Base-by-base conservation (phyloP, 2,797 vertebrate species). In the Anguilla megastoma region DNA sequence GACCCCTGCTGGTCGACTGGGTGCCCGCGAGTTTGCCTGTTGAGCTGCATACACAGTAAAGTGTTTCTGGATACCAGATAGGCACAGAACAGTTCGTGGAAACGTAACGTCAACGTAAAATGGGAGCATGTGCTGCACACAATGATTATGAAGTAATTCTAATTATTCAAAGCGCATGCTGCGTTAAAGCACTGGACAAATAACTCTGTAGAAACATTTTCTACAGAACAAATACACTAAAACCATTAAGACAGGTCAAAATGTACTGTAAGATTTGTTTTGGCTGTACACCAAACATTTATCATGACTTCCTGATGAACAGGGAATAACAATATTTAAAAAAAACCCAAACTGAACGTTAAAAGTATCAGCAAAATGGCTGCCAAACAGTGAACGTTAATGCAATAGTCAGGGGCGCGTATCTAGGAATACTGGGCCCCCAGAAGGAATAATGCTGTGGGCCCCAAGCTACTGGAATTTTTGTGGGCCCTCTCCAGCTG, bases 341-440 rank as follows among this genome's bases (percentile, higher is more conserved):
- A 54, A 41, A 87, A 41, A 12, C 5, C 27, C 2, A n/a, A 27
- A 41, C 9, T 36, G 6, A 63, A 12, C 36, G 45, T 69, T 69
- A 69, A 69, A 27, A 69, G n/a, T 69, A 52, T 3, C 60, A 69
- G 2, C n/a, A 60, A 21, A 18, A 27, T 41, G 41, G 52, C 27
- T 88, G 91, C 74, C 86, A 92, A 91, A 92, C 90, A 88, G 91
- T 89, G 92, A 90, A 88, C 18, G 16, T 87, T 85, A 91, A 90
- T 86, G 90, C 90, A 89, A 74, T 91, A 90, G 84, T 41, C 36
- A 41, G 36, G 36, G 36, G 36, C 36, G 36, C 36, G 36, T 41
- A 41, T 41, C 36, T 41, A 41, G 36, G 36, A 41, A 41, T 41
- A 41, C 36, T 41, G 36, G 36, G 36, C 2, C 88, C 82, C 92